These are phyloP conservation scores for Procavia capensis DNA, from an alignment of 2,113 vertebrate genomes.

Conservation along the genomic window DNA sequence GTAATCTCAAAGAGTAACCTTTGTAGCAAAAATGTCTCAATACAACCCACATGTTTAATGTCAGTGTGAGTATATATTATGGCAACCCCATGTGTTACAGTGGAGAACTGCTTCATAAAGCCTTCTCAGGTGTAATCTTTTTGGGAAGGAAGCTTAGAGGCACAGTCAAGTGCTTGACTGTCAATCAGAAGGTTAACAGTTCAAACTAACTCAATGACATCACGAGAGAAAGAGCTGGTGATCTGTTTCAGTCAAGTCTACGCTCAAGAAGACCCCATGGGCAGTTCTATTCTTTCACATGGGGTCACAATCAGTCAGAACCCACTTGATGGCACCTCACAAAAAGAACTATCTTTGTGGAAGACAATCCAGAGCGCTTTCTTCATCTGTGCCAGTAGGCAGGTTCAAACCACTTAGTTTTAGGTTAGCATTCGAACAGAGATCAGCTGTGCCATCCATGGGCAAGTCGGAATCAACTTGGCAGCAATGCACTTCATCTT, in stretches of 20 bases:
- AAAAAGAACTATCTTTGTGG: background rate
- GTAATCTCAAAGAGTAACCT: slow-evolving; percentile 26
- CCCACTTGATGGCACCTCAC: background rate
- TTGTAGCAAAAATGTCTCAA: slow-evolving; percentile 1
- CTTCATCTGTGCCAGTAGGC: background rate
- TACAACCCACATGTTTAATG: background rate
- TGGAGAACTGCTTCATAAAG: background rate
- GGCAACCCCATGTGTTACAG: background rate
- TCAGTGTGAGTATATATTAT: background rate
- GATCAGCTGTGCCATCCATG: background rate
- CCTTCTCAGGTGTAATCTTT: background rate
- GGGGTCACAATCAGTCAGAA: background rate
- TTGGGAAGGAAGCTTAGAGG: background rate
- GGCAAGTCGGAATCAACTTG: background rate
- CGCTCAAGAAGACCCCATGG: too few species aligned
- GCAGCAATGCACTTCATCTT: background rate
- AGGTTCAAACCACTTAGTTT: background rate
- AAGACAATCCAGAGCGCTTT: background rate
- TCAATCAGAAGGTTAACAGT: background rate
- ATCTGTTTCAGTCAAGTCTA: background rate
- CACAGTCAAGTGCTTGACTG: background rate
- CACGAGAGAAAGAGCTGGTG: background rate
- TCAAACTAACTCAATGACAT: background rate
- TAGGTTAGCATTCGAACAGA: background rate
- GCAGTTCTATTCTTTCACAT: background rate